phyloP scores from a whole-genome alignment of 2,113 vertebrate genomes.

The Coturnix japonica region DNA sequence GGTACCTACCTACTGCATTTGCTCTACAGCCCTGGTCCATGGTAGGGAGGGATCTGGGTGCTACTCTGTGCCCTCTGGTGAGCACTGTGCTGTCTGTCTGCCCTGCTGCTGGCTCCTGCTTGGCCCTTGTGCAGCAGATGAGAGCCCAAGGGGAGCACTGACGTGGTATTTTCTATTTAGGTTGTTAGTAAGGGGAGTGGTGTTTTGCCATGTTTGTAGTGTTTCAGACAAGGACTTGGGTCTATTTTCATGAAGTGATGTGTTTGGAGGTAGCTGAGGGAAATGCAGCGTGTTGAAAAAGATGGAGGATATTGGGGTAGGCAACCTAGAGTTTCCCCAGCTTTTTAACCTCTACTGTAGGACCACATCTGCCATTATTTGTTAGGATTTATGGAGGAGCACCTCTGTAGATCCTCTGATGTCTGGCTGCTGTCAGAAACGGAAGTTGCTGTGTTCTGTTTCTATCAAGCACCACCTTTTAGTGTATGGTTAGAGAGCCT shows the following conservation, averaged over 20 bases:
- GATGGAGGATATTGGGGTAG: fast-evolving
- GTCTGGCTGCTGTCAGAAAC: neutral
- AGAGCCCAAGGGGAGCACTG: neutral
- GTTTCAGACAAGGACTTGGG: neutral
- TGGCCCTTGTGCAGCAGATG: neutral
- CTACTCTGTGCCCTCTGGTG: no score
- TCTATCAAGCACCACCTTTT: neutral
- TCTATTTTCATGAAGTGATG: neutral
- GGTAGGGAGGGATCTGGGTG: neutral
- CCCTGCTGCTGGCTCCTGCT: neutral
- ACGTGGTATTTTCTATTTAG: neutral
- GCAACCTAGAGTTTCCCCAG: neutral
- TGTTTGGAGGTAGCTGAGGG: neutral
- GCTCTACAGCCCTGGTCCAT: neutral
- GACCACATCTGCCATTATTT: neutral
- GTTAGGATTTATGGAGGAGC: neutral
- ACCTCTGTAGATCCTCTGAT: neutral
- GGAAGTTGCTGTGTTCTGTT: neutral
- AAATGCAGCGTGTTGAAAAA: neutral
- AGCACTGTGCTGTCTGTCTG: neutral
- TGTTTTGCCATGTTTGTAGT: neutral
- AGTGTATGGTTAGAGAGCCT: neutral
- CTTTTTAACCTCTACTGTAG: neutral
- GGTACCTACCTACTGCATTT: no score
- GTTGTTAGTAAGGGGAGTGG: fast-evolving